Evolutionary conservation across 2,797 vertebrate genomes (phyloP), one percentile per base, ranked within the genome.

Genomic region (Enteromius argenteus): DNA sequence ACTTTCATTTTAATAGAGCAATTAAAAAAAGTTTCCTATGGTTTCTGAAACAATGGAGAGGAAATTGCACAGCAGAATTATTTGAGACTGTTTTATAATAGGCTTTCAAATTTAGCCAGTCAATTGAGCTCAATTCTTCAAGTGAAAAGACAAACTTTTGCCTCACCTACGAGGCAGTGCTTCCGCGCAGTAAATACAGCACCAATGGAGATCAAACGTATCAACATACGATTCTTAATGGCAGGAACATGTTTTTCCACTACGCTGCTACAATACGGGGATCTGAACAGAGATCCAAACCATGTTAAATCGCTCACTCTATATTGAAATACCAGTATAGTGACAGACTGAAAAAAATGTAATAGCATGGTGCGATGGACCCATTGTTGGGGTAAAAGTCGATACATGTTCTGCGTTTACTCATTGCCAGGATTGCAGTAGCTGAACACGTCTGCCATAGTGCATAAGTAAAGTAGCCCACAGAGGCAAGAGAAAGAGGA

Each of bases 1-100:
- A 49, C 64, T 64, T 60, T 71, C 13, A 87, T 92, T 90, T 85
- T 81, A 88, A 89, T 86, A 82, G 87, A 91, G 87, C 88, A 19
- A 32, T 93, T 91, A 88, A 64, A 69, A 83, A 83, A 80, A 82
- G 51, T 53, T 62, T 81, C 82, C 80, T 72, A 78, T 77, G 73
- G 85, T 81, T 86, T 72, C 19, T 60, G 58, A 79, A 83, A 85
- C 84, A 86, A 81, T 87, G 46, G 64, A 58, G 73, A 81, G 77
- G 27, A 84, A 87, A 91, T 90, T 84, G 84, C 49, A 86, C 83
- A 42, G 81, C 71, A 79, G 74, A 89, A 85, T 91, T 86, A 83
- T 88, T 87, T 71, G 73, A 86, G 64, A 85, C 87, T 85, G 88
- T 90, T 88, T 87, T 86, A 86, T 83, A 87, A 77, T 58, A 30